These are phyloP conservation scores for Microplitis manilae DNA, from an alignment of 2,888 invertebrate genomes.

Conservation along the genomic window DNA sequence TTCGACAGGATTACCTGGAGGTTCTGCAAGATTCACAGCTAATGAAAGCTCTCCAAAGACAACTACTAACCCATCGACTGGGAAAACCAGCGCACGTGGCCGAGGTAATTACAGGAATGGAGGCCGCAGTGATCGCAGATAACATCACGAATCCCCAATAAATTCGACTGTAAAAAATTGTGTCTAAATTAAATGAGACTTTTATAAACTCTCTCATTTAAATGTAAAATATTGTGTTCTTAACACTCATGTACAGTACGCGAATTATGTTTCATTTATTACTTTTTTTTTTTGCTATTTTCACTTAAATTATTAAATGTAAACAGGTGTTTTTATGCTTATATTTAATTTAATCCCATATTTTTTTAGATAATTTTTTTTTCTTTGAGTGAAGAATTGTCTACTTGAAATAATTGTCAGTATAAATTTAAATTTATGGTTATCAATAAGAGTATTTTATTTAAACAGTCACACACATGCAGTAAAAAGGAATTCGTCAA, in stretches of 20 bases:
- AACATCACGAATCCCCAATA: constrained; percentile 57
- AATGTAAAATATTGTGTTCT: constrained; percentile 13
- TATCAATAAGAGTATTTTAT: too few species aligned
- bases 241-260: neutral
- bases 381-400: neutral
- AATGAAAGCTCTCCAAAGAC: constrained; percentile 60
- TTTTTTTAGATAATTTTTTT: neutral
- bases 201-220: constrained; percentile 1
- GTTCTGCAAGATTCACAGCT: constrained; percentile 52
- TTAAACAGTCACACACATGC: too few species aligned
- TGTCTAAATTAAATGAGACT: neutral
- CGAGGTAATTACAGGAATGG: constrained; percentile 67
- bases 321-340: neutral
- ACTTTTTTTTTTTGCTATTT: neutral
- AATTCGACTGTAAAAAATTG: constrained; percentile 46
- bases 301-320: neutral
- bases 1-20: constrained; percentile 56
- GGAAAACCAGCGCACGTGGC: constrained; percentile 65
- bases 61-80: constrained; percentile 50
- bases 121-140: constrained; percentile 67
- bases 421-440: too few species aligned
- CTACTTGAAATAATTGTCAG: neutral
- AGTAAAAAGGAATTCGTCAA: too few species aligned
- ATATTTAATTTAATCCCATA: neutral
- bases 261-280: neutral